Evolutionary conservation across 2,797 vertebrate species (phyloP).

Genomic region (Artibeus lituratus): DNA sequence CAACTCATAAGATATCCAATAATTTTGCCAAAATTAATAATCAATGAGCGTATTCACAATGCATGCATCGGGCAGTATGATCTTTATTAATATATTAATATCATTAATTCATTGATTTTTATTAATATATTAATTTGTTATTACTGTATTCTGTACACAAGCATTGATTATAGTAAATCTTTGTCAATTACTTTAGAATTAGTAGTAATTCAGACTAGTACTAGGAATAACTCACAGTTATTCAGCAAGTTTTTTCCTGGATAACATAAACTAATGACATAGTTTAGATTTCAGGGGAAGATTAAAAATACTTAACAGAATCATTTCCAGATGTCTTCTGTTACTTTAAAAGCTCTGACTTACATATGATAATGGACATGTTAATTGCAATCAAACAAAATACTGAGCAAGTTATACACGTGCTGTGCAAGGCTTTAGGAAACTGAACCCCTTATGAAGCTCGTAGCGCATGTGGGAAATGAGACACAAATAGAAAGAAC

Average conservation of each 20-base stretch:
- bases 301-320: not conserved
- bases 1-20: not conserved
- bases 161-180: not conserved
- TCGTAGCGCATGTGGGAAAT: not conserved
- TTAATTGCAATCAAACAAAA: not conserved
- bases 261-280: conserved; percentile 2
- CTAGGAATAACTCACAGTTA: not conserved
- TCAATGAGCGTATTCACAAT: not conserved
- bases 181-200: conserved; percentile 3
- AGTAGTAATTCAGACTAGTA: not conserved
- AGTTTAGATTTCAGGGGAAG: not conserved
- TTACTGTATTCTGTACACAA: not conserved
- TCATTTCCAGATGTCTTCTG: not conserved
- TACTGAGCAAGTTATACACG: not conserved
- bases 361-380: not conserved
- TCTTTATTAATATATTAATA: not conserved
- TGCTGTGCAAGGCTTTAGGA: not conserved
- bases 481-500: not conserved
- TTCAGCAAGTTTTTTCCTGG: conserved; percentile 33
- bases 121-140: not conserved
- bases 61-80: not conserved
- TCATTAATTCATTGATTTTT: not conserved
- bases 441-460: not conserved
- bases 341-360: not conserved
- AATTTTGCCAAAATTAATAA: not conserved